A percentile compares a stretch with the other conserved stretches of the same genome.
Evolutionary conservation across 2,113 vertebrate species (phyloP).

Genomic region (Narcine bancroftii): DNA sequence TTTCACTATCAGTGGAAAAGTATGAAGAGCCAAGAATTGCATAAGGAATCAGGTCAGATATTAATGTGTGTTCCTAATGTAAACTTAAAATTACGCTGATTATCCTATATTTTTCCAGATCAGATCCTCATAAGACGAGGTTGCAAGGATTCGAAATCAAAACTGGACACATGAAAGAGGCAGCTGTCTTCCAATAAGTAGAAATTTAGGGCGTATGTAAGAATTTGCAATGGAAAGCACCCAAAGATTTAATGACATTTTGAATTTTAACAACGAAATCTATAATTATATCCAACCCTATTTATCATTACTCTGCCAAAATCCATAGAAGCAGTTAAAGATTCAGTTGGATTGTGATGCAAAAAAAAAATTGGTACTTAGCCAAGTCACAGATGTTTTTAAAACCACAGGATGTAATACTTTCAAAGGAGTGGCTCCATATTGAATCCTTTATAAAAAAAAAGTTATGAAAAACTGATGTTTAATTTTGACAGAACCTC

Average conservation of each 20-base stretch:
- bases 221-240: not conserved
- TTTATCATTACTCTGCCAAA: constrained; percentile 18
- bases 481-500: not conserved
- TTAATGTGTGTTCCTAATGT: not conserved
- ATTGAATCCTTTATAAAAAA: not conserved
- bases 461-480: constrained; percentile 16
- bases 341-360: not conserved
- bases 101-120: not conserved
- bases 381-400: constrained; percentile 35
- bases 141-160: not conserved
- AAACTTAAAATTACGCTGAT: not conserved
- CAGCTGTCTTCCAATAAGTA: not conserved
- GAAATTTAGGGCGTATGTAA: constrained; percentile 10
- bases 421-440: constrained; percentile 25
- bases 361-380: not conserved
- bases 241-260: constrained; percentile 24
- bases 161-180: not conserved
- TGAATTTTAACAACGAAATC: constrained; percentile 14
- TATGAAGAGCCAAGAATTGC: not conserved
- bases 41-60: not conserved
- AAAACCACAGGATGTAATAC: constrained; percentile 9
- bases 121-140: not conserved
- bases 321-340: not conserved
- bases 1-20: not conserved
- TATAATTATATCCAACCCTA: constrained; percentile 32